These are phyloP conservation scores for Aplocera efformata DNA, from an alignment of 2,888 invertebrate genomes.

Conservation along the genomic window DNA sequence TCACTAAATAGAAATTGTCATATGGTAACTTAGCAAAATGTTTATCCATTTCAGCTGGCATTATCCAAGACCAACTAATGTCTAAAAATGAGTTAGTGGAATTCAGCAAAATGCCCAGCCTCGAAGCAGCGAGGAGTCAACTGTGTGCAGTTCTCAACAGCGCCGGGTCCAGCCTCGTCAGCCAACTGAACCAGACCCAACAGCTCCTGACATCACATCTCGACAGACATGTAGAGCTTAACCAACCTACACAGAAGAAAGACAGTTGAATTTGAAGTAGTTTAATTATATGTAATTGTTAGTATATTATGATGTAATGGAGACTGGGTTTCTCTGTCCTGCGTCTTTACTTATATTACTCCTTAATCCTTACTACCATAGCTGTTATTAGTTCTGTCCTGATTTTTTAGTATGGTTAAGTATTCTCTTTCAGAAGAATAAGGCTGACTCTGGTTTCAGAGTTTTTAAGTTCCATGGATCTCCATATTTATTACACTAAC, in stretches of 20 bases:
- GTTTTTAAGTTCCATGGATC: too few species aligned
- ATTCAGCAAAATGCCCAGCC: conserved; percentile 83
- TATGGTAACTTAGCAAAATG: too few species aligned
- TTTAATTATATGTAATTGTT: conserved; percentile 17
- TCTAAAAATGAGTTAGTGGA: conserved; percentile 84
- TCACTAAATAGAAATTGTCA: too few species aligned
- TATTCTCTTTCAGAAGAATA: too few species aligned
- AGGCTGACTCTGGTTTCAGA: too few species aligned
- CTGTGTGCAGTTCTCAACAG: conserved; percentile 85
- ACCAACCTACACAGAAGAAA: conserved; percentile 28
- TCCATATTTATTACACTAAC: too few species aligned
- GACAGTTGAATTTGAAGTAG: conserved; percentile 31
- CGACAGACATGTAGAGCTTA: conserved; percentile 77
- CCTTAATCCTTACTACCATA: not conserved
- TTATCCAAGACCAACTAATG: conserved; percentile 84
- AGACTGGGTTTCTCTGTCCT: conserved; percentile 18
- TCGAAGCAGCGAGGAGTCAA: conserved; percentile 83
- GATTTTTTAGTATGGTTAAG: too few species aligned
- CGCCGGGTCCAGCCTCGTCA: conserved; percentile 82
- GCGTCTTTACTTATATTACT: not conserved
- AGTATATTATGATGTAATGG: conserved; percentile 30
- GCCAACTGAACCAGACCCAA: conserved; percentile 85
- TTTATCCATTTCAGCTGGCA: conserved; percentile 80
- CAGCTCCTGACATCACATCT: conserved; percentile 84
- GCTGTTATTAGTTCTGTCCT: not conserved